Conservation (phyloP, 2,797 vertebrate genomes). For the Sebastes diploproa region DNA sequence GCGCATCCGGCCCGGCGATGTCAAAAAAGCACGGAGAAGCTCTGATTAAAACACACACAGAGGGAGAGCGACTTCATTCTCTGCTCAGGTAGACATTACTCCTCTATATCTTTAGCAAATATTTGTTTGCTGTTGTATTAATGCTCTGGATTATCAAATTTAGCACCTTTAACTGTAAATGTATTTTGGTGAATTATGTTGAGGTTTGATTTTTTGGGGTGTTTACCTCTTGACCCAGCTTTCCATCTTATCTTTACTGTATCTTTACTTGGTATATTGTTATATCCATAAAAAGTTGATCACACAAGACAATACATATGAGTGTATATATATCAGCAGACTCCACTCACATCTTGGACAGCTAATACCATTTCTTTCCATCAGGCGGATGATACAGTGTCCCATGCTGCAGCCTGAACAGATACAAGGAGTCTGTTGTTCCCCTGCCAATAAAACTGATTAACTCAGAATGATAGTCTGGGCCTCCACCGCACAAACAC, state of each 20-base stretch:
- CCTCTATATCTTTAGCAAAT: too few relatives aligned
- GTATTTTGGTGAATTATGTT: neutral
- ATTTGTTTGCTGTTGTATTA: neutral
- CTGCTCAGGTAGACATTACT: too few relatives aligned
- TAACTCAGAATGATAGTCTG: constrained; percentile 49
- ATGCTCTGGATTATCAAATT: neutral
- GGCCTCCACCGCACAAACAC: constrained; percentile 22
- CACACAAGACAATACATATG: neutral
- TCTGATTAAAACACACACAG: too few relatives aligned
- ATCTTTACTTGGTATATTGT: neutral
- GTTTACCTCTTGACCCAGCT: neutral
- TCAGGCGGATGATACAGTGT: constrained; percentile 24
- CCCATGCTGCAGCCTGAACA: constrained; percentile 19
- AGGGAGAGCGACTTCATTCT: neutral
- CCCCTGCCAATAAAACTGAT: constrained; percentile 62
- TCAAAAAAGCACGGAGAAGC: too few relatives aligned
- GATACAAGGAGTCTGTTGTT: constrained; percentile 30
- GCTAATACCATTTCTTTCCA: constrained; percentile 13
- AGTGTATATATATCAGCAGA: neutral
- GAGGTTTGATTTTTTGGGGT: neutral
- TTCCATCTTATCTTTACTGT: neutral
- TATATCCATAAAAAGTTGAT: neutral
- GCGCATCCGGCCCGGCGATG: too few relatives aligned
- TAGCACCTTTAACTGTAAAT: neutral
- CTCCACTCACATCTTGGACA: neutral